Evolutionary conservation across 2,797 vertebrate genomes (phyloP).

Genomic region (Lophotriccus pileatus): DNA sequence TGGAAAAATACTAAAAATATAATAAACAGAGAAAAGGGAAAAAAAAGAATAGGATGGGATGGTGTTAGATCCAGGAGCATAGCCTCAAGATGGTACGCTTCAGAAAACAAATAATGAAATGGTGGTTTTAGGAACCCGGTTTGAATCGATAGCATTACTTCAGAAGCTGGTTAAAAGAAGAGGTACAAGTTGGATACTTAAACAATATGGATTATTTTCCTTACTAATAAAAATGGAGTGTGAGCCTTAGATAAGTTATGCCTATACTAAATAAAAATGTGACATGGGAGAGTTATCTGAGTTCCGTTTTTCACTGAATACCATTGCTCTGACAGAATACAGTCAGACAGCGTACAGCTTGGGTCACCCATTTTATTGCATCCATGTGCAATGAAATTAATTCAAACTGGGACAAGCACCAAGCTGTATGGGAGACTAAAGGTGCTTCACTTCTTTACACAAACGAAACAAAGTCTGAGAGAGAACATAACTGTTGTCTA

Average conservation of each 20-base stretch:
- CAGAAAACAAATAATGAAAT: not conserved
- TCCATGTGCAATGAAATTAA: not conserved
- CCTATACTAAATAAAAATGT: not conserved
- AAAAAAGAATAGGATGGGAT: not conserved
- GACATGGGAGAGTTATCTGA: not conserved
- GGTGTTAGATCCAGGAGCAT: not conserved
- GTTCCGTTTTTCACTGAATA: not conserved
- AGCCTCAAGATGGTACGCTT: not conserved
- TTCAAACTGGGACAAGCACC: not conserved
- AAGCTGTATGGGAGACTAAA: not conserved
- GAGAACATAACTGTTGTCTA: not conserved
- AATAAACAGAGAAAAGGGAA: not conserved
- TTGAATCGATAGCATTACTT: not conserved
- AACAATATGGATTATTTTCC: not conserved
- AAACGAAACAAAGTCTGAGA: slow-evolving; percentile 7
- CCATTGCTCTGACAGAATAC: not conserved
- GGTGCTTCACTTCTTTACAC: not conserved
- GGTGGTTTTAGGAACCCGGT: not conserved
- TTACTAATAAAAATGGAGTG: not conserved
- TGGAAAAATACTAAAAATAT: not conserved
- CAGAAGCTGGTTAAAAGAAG: not conserved
- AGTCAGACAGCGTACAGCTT: not conserved
- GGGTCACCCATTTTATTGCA: not conserved
- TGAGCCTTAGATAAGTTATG: not conserved
- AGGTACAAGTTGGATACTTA: not conserved